Evolutionary conservation across 1,140 invertebrate genomes (phyloP).

Genomic region (Tenebrio molitor): DNA sequence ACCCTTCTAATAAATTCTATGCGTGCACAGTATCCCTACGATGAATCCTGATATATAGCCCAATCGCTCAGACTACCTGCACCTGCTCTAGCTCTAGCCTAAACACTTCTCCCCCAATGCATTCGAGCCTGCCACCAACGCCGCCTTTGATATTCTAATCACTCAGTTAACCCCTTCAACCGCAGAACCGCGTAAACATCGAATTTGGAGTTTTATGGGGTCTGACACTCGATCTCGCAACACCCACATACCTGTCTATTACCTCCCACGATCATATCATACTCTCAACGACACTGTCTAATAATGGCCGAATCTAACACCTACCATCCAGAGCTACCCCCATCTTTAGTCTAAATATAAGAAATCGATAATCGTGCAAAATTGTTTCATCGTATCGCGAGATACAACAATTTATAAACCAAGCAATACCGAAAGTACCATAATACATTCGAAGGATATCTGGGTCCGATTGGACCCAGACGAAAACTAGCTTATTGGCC

Average conservation of each 20-base stretch:
- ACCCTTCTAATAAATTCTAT: constrained; percentile 38
- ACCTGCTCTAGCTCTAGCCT: constrained; percentile 4
- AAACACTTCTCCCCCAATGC: neutral
- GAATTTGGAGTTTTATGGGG: constrained; percentile 33
- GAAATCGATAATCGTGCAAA: too few species aligned
- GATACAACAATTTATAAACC: too few species aligned
- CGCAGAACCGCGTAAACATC: constrained; percentile 1
- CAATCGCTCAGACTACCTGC: constrained; percentile 22
- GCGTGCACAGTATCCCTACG: constrained; percentile 22
- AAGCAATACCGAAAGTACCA: too few species aligned
- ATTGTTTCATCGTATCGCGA: too few species aligned
- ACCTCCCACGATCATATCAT: neutral
- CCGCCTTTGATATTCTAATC: constrained; percentile 41
- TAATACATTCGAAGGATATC: too few species aligned
- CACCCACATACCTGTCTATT: neutral
- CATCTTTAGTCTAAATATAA: too few species aligned
- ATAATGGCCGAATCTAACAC: too few species aligned
- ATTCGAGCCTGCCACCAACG: constrained; percentile 9
- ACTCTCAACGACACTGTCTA: too few species aligned
- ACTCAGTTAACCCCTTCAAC: constrained; percentile 35
- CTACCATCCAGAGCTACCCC: too few species aligned
- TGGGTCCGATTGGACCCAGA: too few species aligned
- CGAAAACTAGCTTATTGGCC: too few species aligned
- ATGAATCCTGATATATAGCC: constrained; percentile 17
- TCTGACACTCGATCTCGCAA: constrained; percentile 1